Percentiles rank a stretch among this genome's conserved stretches.
phyloP scores from a whole-genome alignment of 2,888 invertebrate species.

The Endomychus coccineus region DNA sequence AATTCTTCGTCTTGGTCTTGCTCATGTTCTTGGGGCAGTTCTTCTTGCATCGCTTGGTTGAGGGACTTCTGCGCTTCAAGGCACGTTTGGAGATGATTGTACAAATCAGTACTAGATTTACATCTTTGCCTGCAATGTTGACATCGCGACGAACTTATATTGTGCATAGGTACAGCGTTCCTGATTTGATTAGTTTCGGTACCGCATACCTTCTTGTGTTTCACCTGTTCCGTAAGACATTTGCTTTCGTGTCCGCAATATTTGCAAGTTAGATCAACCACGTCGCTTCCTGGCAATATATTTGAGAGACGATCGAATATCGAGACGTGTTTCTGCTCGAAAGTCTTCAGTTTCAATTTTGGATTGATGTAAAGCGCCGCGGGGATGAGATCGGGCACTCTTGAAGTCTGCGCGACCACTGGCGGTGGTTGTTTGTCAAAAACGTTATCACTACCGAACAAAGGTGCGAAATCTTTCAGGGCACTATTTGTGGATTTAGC shows the following conservation, averaged over 20 bases:
- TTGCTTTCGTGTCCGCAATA: slow-evolving; percentile 71
- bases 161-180: slow-evolving; percentile 38
- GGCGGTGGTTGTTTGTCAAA: slow-evolving; percentile 28
- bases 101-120: slow-evolving; percentile 73
- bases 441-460: slow-evolving; percentile 41
- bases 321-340: slow-evolving; percentile 63
- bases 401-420: slow-evolving; percentile 18
- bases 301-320: slow-evolving; percentile 79
- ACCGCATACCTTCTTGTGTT: slow-evolving; percentile 66
- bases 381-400: slow-evolving; percentile 38
- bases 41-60: slow-evolving; percentile 16
- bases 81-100: slow-evolving; percentile 68
- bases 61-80: slow-evolving; percentile 46
- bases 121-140: slow-evolving; percentile 81
- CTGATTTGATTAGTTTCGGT: slow-evolving; percentile 31
- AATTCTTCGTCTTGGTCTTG: slow-evolving; percentile 23
- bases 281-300: slow-evolving; percentile 58
- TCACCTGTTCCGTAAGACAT: slow-evolving; percentile 71
- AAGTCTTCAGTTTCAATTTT: slow-evolving; percentile 25
- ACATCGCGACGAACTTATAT: slow-evolving; percentile 67
- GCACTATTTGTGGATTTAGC: slow-evolving; percentile 45
- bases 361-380: slow-evolving; percentile 21
- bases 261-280: slow-evolving; percentile 61
- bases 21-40: slow-evolving; percentile 10
- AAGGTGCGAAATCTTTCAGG: slow-evolving; percentile 51